Percentiles rank a stretch among this genome's conserved stretches.
Conservation (phyloP, 2,797 vertebrate genomes). For the Mionectes olivaceus region DNA sequence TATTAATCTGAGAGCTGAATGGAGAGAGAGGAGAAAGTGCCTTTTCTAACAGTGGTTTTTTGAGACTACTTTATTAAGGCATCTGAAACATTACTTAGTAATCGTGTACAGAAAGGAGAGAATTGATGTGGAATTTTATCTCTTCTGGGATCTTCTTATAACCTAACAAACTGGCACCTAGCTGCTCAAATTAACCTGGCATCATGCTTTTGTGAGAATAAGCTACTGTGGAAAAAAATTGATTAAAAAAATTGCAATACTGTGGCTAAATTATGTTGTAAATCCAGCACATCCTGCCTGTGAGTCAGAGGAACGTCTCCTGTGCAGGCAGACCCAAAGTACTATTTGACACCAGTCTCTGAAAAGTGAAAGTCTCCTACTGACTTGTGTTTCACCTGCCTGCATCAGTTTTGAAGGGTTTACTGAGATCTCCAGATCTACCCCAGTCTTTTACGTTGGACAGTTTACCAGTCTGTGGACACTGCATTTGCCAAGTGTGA, state of each 20-base stretch:
- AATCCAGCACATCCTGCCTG: background rate
- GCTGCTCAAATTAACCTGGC: background rate
- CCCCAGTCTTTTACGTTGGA: background rate
- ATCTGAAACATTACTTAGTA: background rate
- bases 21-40: background rate
- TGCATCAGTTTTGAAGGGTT: background rate
- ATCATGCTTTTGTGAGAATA: background rate
- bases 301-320: background rate
- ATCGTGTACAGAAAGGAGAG: background rate
- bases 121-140: background rate
- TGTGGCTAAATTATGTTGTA: background rate
- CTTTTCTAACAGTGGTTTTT: background rate
- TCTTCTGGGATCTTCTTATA: background rate
- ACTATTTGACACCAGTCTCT: background rate
- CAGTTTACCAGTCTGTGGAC: background rate
- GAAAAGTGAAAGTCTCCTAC: background rate
- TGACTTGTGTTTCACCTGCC: background rate
- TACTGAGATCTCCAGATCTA: background rate
- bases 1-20: background rate
- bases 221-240: background rate
- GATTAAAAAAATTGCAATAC: fast-evolving
- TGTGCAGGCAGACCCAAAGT: background rate
- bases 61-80: background rate
- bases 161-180: background rate
- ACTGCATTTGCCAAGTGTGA: background rate